Base-by-base conservation (phyloP, 2,888 invertebrate species). In the Gisinianus flammeolus region DNA sequence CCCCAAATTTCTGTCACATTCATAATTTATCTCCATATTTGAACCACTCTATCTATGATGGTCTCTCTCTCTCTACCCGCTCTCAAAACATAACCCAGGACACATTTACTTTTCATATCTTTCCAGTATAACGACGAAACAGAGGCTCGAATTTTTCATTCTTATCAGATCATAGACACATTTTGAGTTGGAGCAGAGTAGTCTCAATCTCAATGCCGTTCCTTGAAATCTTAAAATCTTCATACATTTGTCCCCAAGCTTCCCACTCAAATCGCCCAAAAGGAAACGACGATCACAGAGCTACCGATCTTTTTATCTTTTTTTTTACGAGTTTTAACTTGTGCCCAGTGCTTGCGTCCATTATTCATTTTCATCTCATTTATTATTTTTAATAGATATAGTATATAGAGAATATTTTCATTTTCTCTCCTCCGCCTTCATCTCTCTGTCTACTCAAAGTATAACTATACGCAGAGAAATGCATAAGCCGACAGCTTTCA, bases 1-100 rank as follows among this genome's bases (percentile, higher is more conserved):
- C 44, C 26, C 19, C 6, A 52, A 74, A 66, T 74, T 74, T 74
- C 74, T 74, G 74, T 74, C 74, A 74, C 74, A 67, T 44, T 74
- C 24, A 66, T 74, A 74, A 74, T 74, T 66, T 74, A 74, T 74
- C 26, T 52, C 74, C 74, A 66, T 74, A 74, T 74, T 74, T 74
- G 73, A 74, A 44, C 62, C 33, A 33, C 31, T 33, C 58, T 71
- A 52, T 70, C 54, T 28, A 24, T 70, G 26, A 16, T 16, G 16
- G 30, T 31, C 56, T 6, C 58, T 22, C 22, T 24, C 58, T 24
- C 58, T 8, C 58, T 24, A n/a, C 58, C n/a, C 24, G 24, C 58
- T 8, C 22, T 8, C 22, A 58, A 6, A 24, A 62, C 28, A 3
- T 5, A 2, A 44, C 19, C 44, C 19, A 44, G 44, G 8, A 44